A percentile compares a stretch with the other conserved stretches of the same genome.
These are phyloP conservation scores for Channa argus DNA, from an alignment of 2,113 vertebrate genomes.

Conservation along the genomic window DNA sequence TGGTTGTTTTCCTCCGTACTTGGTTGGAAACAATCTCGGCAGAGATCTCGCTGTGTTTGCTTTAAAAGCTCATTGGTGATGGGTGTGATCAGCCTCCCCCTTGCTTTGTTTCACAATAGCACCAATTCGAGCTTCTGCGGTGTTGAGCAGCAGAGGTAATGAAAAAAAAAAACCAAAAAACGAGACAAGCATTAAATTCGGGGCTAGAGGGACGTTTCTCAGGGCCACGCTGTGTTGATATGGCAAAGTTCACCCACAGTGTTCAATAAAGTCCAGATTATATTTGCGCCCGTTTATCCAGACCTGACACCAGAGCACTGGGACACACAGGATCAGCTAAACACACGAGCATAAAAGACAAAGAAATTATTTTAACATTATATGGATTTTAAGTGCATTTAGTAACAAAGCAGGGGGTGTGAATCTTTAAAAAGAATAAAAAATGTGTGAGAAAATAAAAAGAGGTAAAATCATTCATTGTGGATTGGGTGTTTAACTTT, in stretches of 20 bases:
- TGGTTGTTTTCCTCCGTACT: constrained; percentile 38
- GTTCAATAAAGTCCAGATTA: constrained; percentile 51
- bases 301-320: constrained; percentile 39
- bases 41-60: constrained; percentile 46
- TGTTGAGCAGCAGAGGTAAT: constrained; percentile 50
- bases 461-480: constrained; percentile 28
- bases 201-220: constrained; percentile 23
- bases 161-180: constrained; percentile 16
- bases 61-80: constrained; percentile 52
- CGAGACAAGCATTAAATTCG: constrained; percentile 32
- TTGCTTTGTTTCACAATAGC: constrained; percentile 77
- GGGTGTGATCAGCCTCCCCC: constrained; percentile 51
- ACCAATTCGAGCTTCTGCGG: constrained; percentile 71
- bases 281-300: constrained; percentile 40
- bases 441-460: constrained; percentile 2
- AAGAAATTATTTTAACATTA: constrained; percentile 23
- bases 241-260: constrained; percentile 58
- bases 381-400: constrained; percentile 65
- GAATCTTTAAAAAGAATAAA: constrained; percentile 8
- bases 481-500: constrained; percentile 43
- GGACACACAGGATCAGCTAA: constrained; percentile 48
- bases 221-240: constrained; percentile 62
- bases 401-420: constrained; percentile 33
- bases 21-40: constrained; percentile 49
- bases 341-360: constrained; percentile 25